Base-by-base conservation (phyloP, 2,113 vertebrate species). In the Otolemur garnettii region DNA sequence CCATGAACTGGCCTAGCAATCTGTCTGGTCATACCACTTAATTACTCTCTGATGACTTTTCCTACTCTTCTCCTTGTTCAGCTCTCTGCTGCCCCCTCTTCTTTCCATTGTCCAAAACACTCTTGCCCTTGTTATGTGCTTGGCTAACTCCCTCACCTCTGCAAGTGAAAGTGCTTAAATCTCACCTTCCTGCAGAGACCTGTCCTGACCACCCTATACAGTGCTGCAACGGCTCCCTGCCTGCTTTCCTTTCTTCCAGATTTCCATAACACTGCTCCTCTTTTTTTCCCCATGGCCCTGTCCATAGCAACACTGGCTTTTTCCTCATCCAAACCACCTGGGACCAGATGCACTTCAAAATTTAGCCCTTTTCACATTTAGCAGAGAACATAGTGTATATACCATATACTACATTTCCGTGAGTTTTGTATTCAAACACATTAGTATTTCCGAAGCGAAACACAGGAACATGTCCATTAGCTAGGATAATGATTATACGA, bases 361-460 rank as follows among this genome's bases (percentile, higher is more conserved):
- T 53, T 92, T 26, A 62, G 42, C 6, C 35, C 59, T 68, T 93
- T 89, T 78, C n/a, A 45, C 24, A 68, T 38, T 95, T 74, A 78
- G 59, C 28, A 68, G 30, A 72, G 15, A 91, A 86, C 7, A 6
- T 14, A n/a, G 59, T 59, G 0, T 55, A 64, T 87, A 26, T 86
- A 72, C 26, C 7, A 68, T 60, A n/a, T 26, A 57, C 83, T 66
- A 18, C 7, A 50, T 80, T 14, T 86, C n/a, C 91, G 57, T 30
- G 28, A 59, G 35, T 69, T 8, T 26, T 96, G 1, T 78, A 45
- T 69, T 82, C 50, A 81, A 77, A 92, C 59, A 30, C 33, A 35
- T 42, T 74, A 35, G 24, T 77, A 26, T 92, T 94, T 62, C 77
- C 87, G 15, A 82, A 84, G 42, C 14, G 62, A 94, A 72, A 87